Evolutionary conservation across 2,888 invertebrate genomes (phyloP), one percentile per base, ranked within the genome.

Genomic region (Napeogenes inachia): DNA sequence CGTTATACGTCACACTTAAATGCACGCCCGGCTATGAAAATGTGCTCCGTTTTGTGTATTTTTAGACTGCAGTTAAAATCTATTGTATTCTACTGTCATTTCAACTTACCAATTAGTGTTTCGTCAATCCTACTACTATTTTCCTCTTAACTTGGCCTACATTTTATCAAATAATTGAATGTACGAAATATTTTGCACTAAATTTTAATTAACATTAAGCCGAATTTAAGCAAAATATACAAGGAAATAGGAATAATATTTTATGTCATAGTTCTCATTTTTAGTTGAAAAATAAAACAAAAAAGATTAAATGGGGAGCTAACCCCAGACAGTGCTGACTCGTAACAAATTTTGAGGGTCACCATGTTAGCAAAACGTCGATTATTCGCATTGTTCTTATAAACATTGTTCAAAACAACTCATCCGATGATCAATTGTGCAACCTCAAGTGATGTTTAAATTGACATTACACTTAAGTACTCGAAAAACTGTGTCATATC

Each of bases 11-110:
- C 61, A 64, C 61, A 64, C 63, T 62, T 68, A 63, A 66, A 63
- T 68, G 63, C 66, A 65, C 65, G 66, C 63, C 63, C 63, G 63
- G 68, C 66, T 59, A 62, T 57, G 67, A 66, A 65, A 67, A 64
- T 63, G 65, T 64, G 63, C 66, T 61, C 50, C 68, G 64, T 58
- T 63, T 65, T 63, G 66, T 65, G 62, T 67, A 65, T 67, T 62
- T 66, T 67, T 65, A 65, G 66, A 47, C 62, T 65, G 59, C 65
- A 67, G 67, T 67, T 67, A 61, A 66, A 67, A 65, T 65, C 59
- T 65, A 67, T 65, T 67, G 62, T 61, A 60, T 67, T 65, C 50
- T 56, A 57, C 55, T 62, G 61, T 65, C 65, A 65, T 65, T 67
- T 67, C 59, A 50, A 63, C 59, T 59, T 57, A 54, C 57, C 64